Percentiles rank a stretch among this genome's conserved stretches.
Conservation (phyloP, 2,797 vertebrate species). For the Chelidonichthys spinosus region DNA sequence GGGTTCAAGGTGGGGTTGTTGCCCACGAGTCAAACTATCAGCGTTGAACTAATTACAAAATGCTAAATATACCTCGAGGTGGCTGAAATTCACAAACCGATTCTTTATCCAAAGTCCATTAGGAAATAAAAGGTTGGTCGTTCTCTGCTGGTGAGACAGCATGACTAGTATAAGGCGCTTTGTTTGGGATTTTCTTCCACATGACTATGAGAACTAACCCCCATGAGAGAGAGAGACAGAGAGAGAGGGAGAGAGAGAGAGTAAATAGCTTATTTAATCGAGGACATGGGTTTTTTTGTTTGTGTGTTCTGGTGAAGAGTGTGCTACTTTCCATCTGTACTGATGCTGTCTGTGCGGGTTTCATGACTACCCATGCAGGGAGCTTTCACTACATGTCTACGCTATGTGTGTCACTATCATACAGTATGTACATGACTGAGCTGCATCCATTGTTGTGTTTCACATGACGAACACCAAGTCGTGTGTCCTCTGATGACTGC, state of each 20-base stretch:
- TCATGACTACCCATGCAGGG: constrained; percentile 56
- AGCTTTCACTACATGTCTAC: constrained; percentile 43
- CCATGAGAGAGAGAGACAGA: constrained; percentile 11
- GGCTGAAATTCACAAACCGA: constrained; percentile 51
- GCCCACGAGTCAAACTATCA: constrained; percentile 43
- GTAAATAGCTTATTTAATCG: constrained; percentile 44
- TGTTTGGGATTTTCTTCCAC: constrained; percentile 53
- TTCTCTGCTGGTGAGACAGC: constrained; percentile 70
- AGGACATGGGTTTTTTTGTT: constrained; percentile 8
- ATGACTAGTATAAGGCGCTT: constrained; percentile 78
- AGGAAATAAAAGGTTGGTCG: constrained; percentile 49
- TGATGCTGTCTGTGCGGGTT: constrained; percentile 44
- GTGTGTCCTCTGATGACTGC: constrained; percentile 12
- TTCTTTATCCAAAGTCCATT: constrained; percentile 50
- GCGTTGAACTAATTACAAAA: constrained; percentile 53
- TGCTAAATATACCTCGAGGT: constrained; percentile 39
- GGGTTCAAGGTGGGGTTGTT: constrained; percentile 27
- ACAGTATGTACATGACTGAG: constrained; percentile 69
- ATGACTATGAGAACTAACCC: constrained; percentile 32
- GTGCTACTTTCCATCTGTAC: constrained; percentile 51
- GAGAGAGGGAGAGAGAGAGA: constrained; percentile 21
- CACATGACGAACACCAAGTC: constrained; percentile 19
- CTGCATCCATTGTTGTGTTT: constrained; percentile 15
- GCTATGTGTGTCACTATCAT: constrained; percentile 51
- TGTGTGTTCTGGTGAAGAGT: constrained; percentile 24